These are phyloP conservation scores for Sorex araneus DNA, from an alignment of 2,113 vertebrate species.

Conservation along the genomic window DNA sequence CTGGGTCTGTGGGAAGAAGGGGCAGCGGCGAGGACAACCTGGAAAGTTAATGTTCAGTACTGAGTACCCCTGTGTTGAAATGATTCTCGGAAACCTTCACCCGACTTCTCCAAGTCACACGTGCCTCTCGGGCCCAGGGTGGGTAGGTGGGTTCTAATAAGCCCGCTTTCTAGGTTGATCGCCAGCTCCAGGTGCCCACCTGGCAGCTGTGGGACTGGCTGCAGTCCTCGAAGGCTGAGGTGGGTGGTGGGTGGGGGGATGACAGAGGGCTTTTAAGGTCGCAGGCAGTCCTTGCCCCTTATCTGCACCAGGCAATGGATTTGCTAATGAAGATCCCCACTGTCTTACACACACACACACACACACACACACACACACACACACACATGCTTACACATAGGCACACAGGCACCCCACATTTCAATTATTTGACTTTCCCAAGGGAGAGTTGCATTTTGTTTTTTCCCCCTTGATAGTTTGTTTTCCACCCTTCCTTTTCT, in stretches of 20 bases:
- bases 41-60: constrained; percentile 66
- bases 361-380: not conserved
- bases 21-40: not conserved
- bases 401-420: not conserved
- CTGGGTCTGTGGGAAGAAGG: constrained; percentile 38
- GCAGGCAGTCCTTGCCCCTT: not conserved
- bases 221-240: not conserved
- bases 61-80: not conserved
- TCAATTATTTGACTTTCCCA: constrained; percentile 55
- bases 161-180: not conserved
- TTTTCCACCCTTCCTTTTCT: not conserved
- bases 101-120: constrained; percentile 56
- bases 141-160: constrained; percentile 36
- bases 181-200: not conserved
- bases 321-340: constrained; percentile 63
- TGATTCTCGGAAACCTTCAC: constrained; percentile 56
- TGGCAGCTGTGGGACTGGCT: not conserved
- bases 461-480: constrained; percentile 2
- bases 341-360: not conserved
- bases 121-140: not conserved
- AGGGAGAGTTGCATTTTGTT: constrained; percentile 69
- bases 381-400: constrained; percentile 32
- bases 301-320: not conserved
- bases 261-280: constrained; percentile 69
- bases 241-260: not conserved